Percentiles rank a stretch among this genome's conserved stretches.
Conservation (phyloP, 2,113 vertebrate genomes). For the Cygnus buccinator region DNA sequence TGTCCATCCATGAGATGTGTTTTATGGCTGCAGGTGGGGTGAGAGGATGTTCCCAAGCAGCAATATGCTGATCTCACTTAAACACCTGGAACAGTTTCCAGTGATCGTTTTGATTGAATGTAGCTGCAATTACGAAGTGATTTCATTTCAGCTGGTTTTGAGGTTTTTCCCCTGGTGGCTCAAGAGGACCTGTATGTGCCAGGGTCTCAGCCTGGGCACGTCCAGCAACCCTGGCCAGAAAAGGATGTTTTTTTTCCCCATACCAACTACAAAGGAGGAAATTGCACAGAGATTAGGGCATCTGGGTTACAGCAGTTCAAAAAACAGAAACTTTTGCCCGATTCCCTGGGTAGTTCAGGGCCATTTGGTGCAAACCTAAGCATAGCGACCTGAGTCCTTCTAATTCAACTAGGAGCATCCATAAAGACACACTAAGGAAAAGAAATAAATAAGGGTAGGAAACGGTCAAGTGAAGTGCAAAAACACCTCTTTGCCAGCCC, state of each 20-base stretch:
- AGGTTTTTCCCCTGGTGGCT: not conserved
- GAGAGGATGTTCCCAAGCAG: conserved; percentile 14
- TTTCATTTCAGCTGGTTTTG: not conserved
- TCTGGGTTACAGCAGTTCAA: not conserved
- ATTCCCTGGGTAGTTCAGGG: not conserved
- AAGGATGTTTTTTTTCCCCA: not conserved
- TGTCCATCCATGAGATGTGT: not conserved
- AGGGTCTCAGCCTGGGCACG: not conserved
- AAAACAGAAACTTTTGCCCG: not conserved
- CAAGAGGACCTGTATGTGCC: not conserved
- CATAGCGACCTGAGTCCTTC: not conserved
- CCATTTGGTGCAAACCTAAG: not conserved
- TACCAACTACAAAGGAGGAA: not conserved
- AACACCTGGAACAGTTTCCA: conserved; percentile 26
- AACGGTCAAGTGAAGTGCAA: not conserved
- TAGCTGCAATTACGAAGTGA: not conserved
- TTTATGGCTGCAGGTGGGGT: not conserved
- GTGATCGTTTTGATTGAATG: not conserved
- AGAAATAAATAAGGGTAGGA: not conserved
- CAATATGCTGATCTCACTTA: not conserved
- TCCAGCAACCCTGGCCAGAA: not conserved
- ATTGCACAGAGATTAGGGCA: rapidly evolving
- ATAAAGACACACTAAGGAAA: not conserved
- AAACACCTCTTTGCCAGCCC: not conserved
- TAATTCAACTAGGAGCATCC: not conserved